Conservation (phyloP, 2,113 vertebrate species). For the rabbit (Oryctolagus cuniculus) region DNA sequence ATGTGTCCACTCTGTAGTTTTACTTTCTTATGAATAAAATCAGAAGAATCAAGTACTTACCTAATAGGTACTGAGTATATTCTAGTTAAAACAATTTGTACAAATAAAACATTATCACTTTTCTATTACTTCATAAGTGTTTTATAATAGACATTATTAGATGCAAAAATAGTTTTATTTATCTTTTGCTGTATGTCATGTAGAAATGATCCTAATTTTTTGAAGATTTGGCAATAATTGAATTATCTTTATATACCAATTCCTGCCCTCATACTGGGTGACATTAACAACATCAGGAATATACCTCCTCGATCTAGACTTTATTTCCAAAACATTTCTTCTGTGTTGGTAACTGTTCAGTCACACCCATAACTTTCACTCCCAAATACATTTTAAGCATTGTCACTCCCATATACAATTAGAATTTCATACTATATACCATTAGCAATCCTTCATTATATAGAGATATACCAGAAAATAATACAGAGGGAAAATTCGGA, state of each 20-base stretch:
- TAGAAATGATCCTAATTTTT: background rate
- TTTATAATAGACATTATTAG: background rate
- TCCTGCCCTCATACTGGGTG: background rate
- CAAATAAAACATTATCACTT: background rate
- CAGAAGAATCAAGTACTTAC: background rate
- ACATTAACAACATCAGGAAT: background rate
- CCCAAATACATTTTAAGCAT: background rate
- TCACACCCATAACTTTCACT: background rate
- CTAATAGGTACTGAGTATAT: background rate
- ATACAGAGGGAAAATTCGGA: background rate
- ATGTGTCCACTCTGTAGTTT: background rate
- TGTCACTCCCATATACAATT: background rate
- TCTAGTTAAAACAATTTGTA: background rate
- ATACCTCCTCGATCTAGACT: background rate
- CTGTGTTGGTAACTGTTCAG: background rate
- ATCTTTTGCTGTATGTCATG: background rate
- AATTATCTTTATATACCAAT: background rate
- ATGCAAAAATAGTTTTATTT: background rate
- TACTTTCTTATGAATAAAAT: background rate
- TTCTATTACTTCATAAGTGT: background rate
- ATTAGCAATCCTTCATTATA: background rate
- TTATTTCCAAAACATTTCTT: conserved; percentile 1
- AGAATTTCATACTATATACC: background rate
- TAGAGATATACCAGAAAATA: background rate
- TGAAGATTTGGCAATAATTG: background rate